These are phyloP conservation scores for Tethea ocularis DNA, from an alignment of 2,888 invertebrate species.

Conservation along the genomic window DNA sequence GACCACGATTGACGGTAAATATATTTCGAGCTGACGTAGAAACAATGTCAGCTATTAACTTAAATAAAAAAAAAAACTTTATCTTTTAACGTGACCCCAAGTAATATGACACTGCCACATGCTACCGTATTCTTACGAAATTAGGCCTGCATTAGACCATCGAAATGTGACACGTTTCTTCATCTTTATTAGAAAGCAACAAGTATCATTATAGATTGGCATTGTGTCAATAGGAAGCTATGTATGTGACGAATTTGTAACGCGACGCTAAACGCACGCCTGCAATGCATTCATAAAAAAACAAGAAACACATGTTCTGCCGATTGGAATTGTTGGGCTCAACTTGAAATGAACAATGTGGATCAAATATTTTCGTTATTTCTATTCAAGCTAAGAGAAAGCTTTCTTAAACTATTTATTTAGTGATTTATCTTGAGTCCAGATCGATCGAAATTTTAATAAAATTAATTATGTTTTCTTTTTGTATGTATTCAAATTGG, in stretches of 20 bases:
- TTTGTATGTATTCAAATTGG: too few relatives aligned
- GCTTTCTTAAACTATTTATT: neutral
- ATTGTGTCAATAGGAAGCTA: constrained; percentile 35
- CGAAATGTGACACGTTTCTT: neutral
- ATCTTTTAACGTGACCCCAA: constrained; percentile 45
- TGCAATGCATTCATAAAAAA: constrained; percentile 58
- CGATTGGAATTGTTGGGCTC: constrained; percentile 10
- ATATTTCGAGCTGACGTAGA: neutral
- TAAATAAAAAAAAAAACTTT: constrained; percentile 34
- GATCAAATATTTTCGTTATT: constrained; percentile 2
- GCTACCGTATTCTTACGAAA: constrained; percentile 65
- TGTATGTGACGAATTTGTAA: constrained; percentile 71
- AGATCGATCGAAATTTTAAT: too few relatives aligned
- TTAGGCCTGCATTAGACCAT: constrained; percentile 42
- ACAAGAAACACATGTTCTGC: constrained; percentile 53
- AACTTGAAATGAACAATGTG: constrained; percentile 8
- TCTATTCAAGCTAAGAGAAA: neutral
- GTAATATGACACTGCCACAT: constrained; percentile 58
- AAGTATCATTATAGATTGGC: constrained; percentile 33
- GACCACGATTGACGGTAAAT: neutral
- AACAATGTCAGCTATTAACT: constrained; percentile 12
- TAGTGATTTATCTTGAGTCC: too few relatives aligned
- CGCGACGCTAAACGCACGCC: constrained; percentile 58
- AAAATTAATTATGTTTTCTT: too few relatives aligned
- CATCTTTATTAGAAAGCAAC: constrained; percentile 26